Conservation (phyloP, 2,797 vertebrate genomes). For the Parotocinclus haroldoi region DNA sequence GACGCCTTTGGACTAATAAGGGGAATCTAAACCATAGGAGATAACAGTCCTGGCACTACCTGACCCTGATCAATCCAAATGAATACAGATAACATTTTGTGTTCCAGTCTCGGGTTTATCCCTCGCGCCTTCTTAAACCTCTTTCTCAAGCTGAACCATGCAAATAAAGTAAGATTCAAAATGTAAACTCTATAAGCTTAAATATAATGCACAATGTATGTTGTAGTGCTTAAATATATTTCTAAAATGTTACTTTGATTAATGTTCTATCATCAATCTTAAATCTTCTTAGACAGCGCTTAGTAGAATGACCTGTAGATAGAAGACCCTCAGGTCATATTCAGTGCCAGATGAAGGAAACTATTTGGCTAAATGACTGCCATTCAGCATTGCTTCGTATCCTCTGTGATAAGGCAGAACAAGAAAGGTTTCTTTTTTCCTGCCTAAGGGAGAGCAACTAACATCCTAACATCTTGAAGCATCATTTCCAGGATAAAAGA, state of each 20-base stretch:
- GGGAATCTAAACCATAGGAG: no score
- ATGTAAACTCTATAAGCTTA: no score
- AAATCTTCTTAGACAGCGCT: constrained; percentile 32
- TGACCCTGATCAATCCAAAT: no score
- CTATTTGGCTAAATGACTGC: constrained; percentile 74
- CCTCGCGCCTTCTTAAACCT: no score
- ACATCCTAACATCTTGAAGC: constrained; percentile 73
- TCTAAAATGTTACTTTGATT: constrained; percentile 18
- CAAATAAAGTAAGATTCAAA: no score
- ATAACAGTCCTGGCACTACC: no score
- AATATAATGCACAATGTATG: no score
- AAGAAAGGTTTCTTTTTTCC: constrained; percentile 68
- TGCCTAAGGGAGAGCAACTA: constrained; percentile 49
- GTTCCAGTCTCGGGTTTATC: no score
- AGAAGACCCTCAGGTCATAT: constrained; percentile 61
- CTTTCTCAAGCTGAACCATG: no score
- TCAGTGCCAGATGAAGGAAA: constrained; percentile 73
- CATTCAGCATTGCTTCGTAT: constrained; percentile 73
- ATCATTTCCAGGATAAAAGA: constrained; percentile 68
- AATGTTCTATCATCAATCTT: constrained; percentile 29
- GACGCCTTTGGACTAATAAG: no score
- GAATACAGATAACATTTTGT: no score
- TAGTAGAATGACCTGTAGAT: constrained; percentile 62
- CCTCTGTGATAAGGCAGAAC: constrained; percentile 77
- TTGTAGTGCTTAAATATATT: constrained; percentile 1